A percentile compares a stretch with the other conserved stretches of the same genome.
phyloP scores from a whole-genome alignment of 2,888 invertebrate genomes.

The Macrophya annulata region DNA sequence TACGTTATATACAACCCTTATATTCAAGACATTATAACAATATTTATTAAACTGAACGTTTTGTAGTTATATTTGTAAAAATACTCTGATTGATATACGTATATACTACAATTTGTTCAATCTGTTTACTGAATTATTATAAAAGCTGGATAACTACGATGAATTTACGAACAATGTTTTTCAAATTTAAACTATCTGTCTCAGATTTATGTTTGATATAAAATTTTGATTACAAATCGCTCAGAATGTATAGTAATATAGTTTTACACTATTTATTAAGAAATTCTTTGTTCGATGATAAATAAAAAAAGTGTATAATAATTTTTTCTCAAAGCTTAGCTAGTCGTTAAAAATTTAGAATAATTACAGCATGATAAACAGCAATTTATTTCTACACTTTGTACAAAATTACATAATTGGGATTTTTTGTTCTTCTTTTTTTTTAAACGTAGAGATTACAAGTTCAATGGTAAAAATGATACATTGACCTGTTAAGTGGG shows the following conservation, averaged over 20 bases:
- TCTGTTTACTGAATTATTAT: not conserved
- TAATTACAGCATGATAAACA: not conserved
- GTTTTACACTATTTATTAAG: not conserved
- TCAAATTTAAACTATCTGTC: not conserved
- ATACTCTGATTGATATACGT: not conserved
- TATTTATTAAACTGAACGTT: constrained; percentile 29
- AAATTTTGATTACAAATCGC: not conserved
- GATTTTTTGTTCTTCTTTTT: not conserved
- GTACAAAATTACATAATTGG: constrained; percentile 26
- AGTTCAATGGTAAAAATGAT: not conserved
- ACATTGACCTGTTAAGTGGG: not conserved
- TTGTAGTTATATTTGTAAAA: constrained; percentile 13
- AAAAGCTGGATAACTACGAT: not conserved
- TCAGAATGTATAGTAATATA: not conserved
- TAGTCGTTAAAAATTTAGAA: not conserved
- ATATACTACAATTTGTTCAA: constrained; percentile 11
- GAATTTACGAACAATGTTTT: not conserved
- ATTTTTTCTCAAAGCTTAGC: not conserved
- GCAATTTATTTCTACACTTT: constrained; percentile 29
- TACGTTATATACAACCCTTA: constrained; percentile 21
- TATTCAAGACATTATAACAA: constrained; percentile 25
- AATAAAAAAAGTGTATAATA: not conserved
- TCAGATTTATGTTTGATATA: not conserved
- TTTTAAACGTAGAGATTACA: not conserved
- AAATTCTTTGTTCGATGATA: not conserved